Base-by-base conservation (phyloP, 2,113 vertebrate species). In the Rhipidura dahli region DNA sequence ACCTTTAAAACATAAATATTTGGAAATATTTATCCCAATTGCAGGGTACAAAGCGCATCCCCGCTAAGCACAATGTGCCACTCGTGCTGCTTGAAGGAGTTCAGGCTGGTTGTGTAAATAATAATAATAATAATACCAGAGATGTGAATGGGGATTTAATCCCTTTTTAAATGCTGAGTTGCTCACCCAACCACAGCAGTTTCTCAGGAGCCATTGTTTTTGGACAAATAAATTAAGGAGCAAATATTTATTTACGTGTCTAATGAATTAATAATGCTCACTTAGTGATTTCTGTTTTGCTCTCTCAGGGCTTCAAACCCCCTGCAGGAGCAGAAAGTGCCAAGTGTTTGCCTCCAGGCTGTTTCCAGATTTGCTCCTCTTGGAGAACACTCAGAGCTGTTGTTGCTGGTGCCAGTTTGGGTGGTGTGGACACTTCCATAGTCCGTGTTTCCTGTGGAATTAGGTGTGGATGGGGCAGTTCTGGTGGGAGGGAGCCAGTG, bases 401-500 rank as follows among this genome's bases (percentile, higher is more conserved):
- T 59, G 8, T 11, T 83, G 47, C 19, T 75, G 7, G 12, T 23
- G 63, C 17, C 31, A 30, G 6, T 51, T 66, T 6, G 18, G 31
- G 27, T 31, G 42, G 3, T 40, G 11, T 44, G 37, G 45, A 11
- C 47, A 11, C 24, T 44, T 9, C 28, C 47, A 1, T 1, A 14
- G 11, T 49, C 45, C 7, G 2, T 4, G 1, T 28, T 56, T 42
- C 7, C 1, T 5, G 1, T 1, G 3, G 14, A 44, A 44, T 3
- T 10, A 3, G 22, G 17, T 13, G 15, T 11, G 22, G 11, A 5
- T 23, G 19, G 6, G 10, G 53, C 16, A 44, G 4, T 17, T 47
- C 10, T 70, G 54, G 1, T 49, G 20, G 15, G 19, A 75, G 12
- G 14, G 35, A 57, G 22, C 19, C 68, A 44, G 0, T 1, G 3